Evolutionary conservation across 2,888 invertebrate species (phyloP), one percentile per base, ranked within the genome.

Genomic region (Orthosia gracilis): DNA sequence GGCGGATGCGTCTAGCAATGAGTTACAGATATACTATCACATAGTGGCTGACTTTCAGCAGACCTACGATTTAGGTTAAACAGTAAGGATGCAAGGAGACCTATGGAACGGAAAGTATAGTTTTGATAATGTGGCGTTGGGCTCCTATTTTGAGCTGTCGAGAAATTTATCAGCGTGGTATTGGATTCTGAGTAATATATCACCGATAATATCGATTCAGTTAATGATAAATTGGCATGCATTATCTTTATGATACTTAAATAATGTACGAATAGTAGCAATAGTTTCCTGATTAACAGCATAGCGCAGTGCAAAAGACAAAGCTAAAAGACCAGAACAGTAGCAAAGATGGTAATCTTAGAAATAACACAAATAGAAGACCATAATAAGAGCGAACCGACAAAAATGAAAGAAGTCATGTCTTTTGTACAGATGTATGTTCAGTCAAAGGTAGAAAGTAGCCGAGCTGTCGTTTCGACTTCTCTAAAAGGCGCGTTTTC

Each of bases 181-280:
- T 40, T 78, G 1, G 31, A 45, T 75, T 58, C 13, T 17, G 23
- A 67, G 49, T 58, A 26, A 52, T 59, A 47, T 31, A 57, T 52
- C 49, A 45, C 4, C 17, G 47, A 80, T 80, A 65, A 26, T 11
- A 59, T 69, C 54, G 17, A 62, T 69, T 49, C n/a, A 31, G 31
- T 13, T 40, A 45, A 63, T 55, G 52, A 61, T 40, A 61, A 73
- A 78, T 54, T 63, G 26, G 18, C 47, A 52, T 40, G 55, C 45
- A 52, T 49, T 76, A 70, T 69, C 47, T 61, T 57, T 55, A 59
- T 54, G 40, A 59, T 13, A 57, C 15, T 57, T 26, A 40, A 50
- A 52, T 49, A 52, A 55, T 69, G 40, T 18, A 18, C 45, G 15
- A 40, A 49, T 23, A 21, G 54, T 18, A 64, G 63, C 49, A 9